phyloP scores from a whole-genome alignment of 1,140 invertebrate genomes.

The Eciton burchellii region DNA sequence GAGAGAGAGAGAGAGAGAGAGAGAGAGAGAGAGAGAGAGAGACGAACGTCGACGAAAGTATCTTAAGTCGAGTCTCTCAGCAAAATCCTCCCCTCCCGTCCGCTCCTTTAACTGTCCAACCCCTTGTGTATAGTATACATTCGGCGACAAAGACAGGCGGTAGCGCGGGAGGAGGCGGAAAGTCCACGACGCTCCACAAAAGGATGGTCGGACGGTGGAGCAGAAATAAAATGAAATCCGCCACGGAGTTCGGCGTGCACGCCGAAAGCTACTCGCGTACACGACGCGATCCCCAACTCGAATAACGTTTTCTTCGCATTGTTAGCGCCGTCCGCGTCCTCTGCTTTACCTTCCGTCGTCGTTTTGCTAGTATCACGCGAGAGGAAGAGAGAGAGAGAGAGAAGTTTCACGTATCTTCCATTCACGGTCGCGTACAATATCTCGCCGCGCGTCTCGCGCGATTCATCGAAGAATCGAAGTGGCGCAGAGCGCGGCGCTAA shows the following conservation, averaged over 20 bases:
- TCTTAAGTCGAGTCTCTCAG: slow-evolving; percentile 68
- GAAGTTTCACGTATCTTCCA: slow-evolving; percentile 54
- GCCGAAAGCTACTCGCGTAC: slow-evolving; percentile 68
- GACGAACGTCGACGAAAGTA: slow-evolving; percentile 59
- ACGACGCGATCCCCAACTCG: slow-evolving; percentile 32
- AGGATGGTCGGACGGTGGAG: slow-evolving; percentile 64
- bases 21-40: neutral
- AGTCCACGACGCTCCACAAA: slow-evolving; percentile 68
- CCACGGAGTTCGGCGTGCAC: slow-evolving; percentile 44
- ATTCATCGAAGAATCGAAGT: slow-evolving; percentile 67
- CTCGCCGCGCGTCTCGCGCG: slow-evolving; percentile 29
- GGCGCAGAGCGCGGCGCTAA: slow-evolving; percentile 17
- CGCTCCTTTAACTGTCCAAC: slow-evolving; percentile 1
- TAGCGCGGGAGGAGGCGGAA: slow-evolving; percentile 43
- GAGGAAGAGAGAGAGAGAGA: neutral
- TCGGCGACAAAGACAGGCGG: slow-evolving; percentile 62
- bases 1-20: neutral
- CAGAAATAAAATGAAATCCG: slow-evolving; percentile 74
- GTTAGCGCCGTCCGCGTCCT: slow-evolving; percentile 35
- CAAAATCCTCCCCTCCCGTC: neutral
- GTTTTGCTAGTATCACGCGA: neutral
- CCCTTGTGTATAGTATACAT: slow-evolving; percentile 60
- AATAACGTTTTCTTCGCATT: slow-evolving; percentile 71
- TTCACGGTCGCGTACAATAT: slow-evolving; percentile 65
- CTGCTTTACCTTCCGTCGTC: neutral